Conservation (phyloP, 23 tunicate species). For the Botrylloides violaceus region DNA sequence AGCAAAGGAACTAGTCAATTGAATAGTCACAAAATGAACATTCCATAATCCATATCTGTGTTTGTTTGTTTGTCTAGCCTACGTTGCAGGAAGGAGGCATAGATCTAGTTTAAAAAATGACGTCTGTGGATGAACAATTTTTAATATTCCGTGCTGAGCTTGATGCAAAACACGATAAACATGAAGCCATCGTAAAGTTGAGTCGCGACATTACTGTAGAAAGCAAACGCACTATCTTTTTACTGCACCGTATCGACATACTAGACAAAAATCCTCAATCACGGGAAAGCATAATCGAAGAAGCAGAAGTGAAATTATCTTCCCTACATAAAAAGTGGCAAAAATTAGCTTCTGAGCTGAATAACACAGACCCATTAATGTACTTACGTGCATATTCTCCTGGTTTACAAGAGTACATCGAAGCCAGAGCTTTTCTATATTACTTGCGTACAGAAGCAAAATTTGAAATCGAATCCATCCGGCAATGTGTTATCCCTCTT, state of each 20-base stretch:
- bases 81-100: no score
- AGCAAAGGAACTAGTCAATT: no score
- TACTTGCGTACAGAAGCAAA: constrained; percentile 10
- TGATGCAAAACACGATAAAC: constrained; percentile 31
- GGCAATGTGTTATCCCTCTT: not conserved
- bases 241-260: constrained; percentile 24
- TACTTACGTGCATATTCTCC: constrained; percentile 36
- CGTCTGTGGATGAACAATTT: constrained; percentile 1
- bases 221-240: constrained; percentile 43
- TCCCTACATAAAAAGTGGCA: constrained; percentile 15
- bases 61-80: no score
- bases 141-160: constrained; percentile 30
- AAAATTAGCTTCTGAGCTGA: constrained; percentile 26
- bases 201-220: constrained; percentile 44
- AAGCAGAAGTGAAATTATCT: constrained; percentile 10
- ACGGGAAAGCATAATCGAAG: not conserved
- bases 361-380: constrained; percentile 17
- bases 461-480: not conserved
- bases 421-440: constrained; percentile 31
- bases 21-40: no score
- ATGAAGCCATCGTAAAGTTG: constrained; percentile 33
- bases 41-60: no score
- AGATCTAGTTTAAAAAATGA: no score
- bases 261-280: not conserved
- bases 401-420: constrained; percentile 53